These are phyloP conservation scores for Lucifuga dentata DNA, from an alignment of 2,113 vertebrate genomes.

Conservation along the genomic window DNA sequence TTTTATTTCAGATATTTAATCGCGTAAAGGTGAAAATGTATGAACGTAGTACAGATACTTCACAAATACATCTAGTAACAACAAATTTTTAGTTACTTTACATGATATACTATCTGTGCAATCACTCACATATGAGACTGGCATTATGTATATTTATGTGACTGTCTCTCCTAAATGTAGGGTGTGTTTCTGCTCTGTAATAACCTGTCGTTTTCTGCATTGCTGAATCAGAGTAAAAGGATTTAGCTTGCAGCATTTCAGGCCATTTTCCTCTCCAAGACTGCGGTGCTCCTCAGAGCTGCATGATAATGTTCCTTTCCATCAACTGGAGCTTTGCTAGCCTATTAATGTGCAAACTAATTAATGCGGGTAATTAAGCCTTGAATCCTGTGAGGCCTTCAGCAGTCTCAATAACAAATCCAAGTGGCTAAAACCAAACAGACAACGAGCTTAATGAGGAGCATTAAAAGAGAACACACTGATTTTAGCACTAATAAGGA, in stretches of 20 bases:
- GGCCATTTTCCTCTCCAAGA: constrained; percentile 7
- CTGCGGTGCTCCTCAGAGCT: constrained; percentile 13
- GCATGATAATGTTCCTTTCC: constrained; percentile 44
- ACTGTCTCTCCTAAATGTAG: constrained; percentile 21
- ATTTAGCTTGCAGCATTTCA: background rate
- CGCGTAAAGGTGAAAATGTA: too few species aligned
- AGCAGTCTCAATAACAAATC: constrained; percentile 42
- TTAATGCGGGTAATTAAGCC: constrained; percentile 79
- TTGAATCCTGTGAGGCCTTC: constrained; percentile 60
- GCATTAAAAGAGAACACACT: constrained; percentile 42
- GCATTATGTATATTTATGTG: constrained; percentile 11
- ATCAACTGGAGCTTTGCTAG: constrained; percentile 39
- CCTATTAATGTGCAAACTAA: constrained; percentile 74
- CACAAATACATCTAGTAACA: too few species aligned
- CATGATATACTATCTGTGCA: background rate
- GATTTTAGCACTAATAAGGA: constrained; percentile 53
- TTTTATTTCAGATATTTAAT: too few species aligned
- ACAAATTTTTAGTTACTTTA: too few species aligned
- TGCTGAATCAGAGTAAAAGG: constrained; percentile 53
- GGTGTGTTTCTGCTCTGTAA: constrained; percentile 27
- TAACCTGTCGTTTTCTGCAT: constrained; percentile 27
- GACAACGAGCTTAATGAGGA: constrained; percentile 58
- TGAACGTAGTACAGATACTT: too few species aligned
- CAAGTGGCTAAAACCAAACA: constrained; percentile 58
- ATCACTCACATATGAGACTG: background rate